A percentile compares a stretch with the other conserved stretches of the same genome.
phyloP scores from a whole-genome alignment of 2,888 invertebrate genomes.

The Entomobrya multifasciata region DNA sequence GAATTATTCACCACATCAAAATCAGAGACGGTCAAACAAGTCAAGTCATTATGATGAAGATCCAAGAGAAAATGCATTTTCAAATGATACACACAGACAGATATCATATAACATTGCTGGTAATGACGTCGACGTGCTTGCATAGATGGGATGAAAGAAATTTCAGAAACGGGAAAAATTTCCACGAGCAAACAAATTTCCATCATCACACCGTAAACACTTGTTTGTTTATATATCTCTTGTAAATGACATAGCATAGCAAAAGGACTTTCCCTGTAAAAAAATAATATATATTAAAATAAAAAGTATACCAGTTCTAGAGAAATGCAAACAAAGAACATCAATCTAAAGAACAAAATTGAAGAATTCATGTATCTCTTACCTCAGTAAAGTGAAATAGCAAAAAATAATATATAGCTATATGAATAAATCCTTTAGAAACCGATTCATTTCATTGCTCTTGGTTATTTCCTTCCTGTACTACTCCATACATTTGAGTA shows the following conservation, averaged over 20 bases:
- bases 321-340: conserved; percentile 31
- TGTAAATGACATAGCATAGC: background rate
- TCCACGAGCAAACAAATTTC: conserved; percentile 52
- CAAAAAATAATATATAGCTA: background rate
- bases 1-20: conserved; percentile 19
- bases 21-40: conserved; percentile 54
- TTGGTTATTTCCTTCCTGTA: conserved; percentile 48
- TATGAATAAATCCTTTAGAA: conserved; percentile 13
- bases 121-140: conserved; percentile 35
- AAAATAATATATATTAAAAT: background rate
- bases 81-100: too few relatives aligned
- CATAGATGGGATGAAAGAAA: conserved; percentile 31
- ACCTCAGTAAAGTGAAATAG: conserved; percentile 13
- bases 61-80: conserved; percentile 2
- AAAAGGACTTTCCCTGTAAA: too few relatives aligned
- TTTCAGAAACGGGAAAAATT: too few relatives aligned
- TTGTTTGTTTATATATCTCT: background rate
- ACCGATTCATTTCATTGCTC: conserved; percentile 43
- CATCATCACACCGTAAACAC: conserved; percentile 17
- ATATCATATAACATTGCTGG: too few relatives aligned
- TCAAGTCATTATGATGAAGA: conserved; percentile 8
- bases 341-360: conserved; percentile 48
- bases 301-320: background rate
- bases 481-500: conserved; percentile 8
- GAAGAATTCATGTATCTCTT: too few relatives aligned